These are phyloP conservation scores for Meteorus cinctellus DNA, from an alignment of 2,888 invertebrate genomes.

Conservation along the genomic window DNA sequence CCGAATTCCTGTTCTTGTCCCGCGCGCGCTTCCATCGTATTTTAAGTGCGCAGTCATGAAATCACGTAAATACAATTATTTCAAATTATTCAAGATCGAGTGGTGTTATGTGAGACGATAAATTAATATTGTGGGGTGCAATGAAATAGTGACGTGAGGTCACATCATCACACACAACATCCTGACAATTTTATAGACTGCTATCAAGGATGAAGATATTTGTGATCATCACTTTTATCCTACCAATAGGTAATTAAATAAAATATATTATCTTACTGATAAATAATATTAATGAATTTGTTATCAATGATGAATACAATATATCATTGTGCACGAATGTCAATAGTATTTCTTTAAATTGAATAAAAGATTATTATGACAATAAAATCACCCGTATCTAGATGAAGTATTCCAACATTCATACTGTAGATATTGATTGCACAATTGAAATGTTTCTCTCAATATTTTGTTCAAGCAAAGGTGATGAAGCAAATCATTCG, in stretches of 20 bases:
- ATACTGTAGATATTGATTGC: no score
- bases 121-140: not conserved
- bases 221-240: constrained; percentile 1
- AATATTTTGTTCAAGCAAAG: no score
- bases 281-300: no score
- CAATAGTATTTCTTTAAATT: no score
- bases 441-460: no score
- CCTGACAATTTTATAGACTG: not conserved
- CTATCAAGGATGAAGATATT: constrained; percentile 21
- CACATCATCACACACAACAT: not conserved
- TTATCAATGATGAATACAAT: no score
- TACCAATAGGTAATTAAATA: constrained; percentile 28
- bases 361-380: no score
- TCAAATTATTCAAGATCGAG: not conserved
- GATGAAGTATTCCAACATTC: no score
- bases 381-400: no score
- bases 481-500: not conserved
- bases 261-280: not conserved
- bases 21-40: constrained; percentile 6
- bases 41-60: constrained; percentile 39
- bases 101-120: not conserved
- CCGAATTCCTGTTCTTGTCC: constrained; percentile 34
- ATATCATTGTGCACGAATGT: no score
- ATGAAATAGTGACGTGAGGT: not conserved
- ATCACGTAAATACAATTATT: constrained; percentile 20